Evolutionary conservation across 2,113 vertebrate species (phyloP), one percentile per base, ranked within the genome.

Genomic region (Anoplopoma fimbria): DNA sequence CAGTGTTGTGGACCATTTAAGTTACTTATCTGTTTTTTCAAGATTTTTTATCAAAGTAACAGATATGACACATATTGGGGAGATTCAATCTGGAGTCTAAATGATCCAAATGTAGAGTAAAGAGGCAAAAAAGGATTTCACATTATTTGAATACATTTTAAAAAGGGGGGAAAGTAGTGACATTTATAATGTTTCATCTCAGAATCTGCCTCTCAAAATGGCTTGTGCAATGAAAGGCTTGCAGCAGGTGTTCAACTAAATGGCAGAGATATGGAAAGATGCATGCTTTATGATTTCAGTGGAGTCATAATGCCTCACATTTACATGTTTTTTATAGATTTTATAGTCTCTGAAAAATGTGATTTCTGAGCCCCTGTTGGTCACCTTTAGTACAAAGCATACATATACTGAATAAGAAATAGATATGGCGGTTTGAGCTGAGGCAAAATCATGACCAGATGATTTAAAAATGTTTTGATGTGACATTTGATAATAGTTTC

Each of bases 261-360:
- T 88, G 86, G 77, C 82, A 88, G 34, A 74, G 74, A 79, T 62
- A 69, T 78, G 31, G 60, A 75, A 31, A 42, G 27, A 83, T 38
- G 63, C 31, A 42, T 34, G 57, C 38, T 70, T 86, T 81, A 69
- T 75, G 82, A 38, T 77, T 91, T 76, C n/a, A 65, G 70, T 85
- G 25, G 19, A 45, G 12, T 55, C 42, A 82, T 86, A 29, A 69
- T 69, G 71, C 53, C 72, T 87, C 71, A 64, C 36, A 58, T 79
- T 88, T 73, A 83, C 80, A 57, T 87, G 88, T n/a, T n/a, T n/a
- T n/a, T n/a, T n/a, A n/a, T n/a, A 87, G 88, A 92, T 93, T 91
- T 85, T 69, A 87, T 53, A 72, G 51, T 71, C 45, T 81, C 74
- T 80, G 36, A 77, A 88, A 79, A 68, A 65, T 19, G 53, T 3